A percentile compares a stretch with the other conserved stretches of the same genome.
phyloP scores from a whole-genome alignment of 1,140 invertebrate genomes.

The Episyrphus balteatus region DNA sequence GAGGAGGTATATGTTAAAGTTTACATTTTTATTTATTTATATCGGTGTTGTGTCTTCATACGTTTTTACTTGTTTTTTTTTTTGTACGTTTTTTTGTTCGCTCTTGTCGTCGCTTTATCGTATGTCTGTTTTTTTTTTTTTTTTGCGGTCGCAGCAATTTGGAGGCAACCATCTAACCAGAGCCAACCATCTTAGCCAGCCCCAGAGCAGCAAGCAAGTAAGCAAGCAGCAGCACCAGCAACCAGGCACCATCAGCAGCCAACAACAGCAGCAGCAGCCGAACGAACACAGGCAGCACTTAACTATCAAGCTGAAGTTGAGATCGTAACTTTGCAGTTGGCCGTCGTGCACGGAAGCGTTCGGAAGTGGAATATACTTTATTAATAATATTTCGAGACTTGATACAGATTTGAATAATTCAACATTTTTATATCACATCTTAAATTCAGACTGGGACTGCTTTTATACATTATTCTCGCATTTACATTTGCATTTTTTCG shows the following conservation, averaged over 20 bases:
- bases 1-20: too few relatives aligned
- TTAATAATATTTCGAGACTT: slow-evolving; percentile 16
- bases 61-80: neutral
- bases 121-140: neutral
- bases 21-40: too few relatives aligned
- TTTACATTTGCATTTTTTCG: too few relatives aligned
- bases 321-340: slow-evolving; percentile 38
- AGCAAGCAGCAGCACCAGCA: slow-evolving; percentile 3
- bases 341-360: slow-evolving; percentile 37
- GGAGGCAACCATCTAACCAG: neutral
- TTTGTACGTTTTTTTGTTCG: slow-evolving; percentile 3
- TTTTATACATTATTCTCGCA: neutral
- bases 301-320: slow-evolving; percentile 36
- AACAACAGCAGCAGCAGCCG: slow-evolving; percentile 19
- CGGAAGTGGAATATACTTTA: slow-evolving; percentile 38
- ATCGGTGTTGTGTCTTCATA: neutral
- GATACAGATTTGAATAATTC: too few relatives aligned
- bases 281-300: slow-evolving; percentile 28
- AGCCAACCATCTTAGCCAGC: too few relatives aligned
- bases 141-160: slow-evolving; percentile 5
- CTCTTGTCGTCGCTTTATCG: slow-evolving; percentile 5
- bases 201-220: slow-evolving; percentile 3
- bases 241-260: slow-evolving; percentile 4
- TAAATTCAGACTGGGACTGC: neutral
- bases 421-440: too few relatives aligned